These are phyloP conservation scores for Sus scrofa DNA, from an alignment of 2,113 vertebrate genomes.

Conservation along the genomic window DNA sequence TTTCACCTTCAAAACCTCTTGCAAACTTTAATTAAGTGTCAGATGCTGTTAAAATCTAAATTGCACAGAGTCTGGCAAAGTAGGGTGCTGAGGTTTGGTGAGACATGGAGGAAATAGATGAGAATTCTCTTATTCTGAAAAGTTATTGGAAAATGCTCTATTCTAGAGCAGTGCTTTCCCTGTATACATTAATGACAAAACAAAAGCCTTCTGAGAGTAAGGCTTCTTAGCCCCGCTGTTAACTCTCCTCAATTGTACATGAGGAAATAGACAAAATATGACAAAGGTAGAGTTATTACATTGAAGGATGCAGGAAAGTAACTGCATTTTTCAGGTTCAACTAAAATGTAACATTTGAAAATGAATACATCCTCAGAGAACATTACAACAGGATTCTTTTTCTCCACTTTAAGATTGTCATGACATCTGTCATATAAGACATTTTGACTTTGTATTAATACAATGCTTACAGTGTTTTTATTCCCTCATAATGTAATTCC, in stretches of 20 bases:
- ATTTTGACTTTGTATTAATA: neutral
- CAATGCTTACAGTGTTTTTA: neutral
- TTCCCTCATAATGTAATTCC: slow-evolving; percentile 40
- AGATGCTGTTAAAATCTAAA: slow-evolving; percentile 63
- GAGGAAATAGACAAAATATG: neutral
- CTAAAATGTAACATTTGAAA: slow-evolving; percentile 43
- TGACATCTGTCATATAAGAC: neutral
- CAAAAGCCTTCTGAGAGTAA: neutral
- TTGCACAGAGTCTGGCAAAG: neutral
- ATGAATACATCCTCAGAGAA: neutral
- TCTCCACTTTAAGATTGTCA: neutral
- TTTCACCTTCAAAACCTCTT: slow-evolving; percentile 64
- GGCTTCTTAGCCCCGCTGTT: neutral
- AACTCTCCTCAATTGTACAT: neutral
- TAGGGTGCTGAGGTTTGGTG: neutral
- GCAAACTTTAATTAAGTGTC: slow-evolving; percentile 67
- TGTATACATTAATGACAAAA: neutral
- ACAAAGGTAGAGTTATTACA: neutral
- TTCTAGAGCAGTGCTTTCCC: neutral
- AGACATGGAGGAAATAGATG: neutral
- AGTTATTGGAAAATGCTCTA: neutral
- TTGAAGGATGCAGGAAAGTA: neutral
- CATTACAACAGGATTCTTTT: neutral
- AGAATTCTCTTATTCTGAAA: slow-evolving; percentile 17
- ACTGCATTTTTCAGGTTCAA: neutral